Evolutionary conservation across 2,888 invertebrate genomes (phyloP), one percentile per base, ranked within the genome.

Genomic region (Trachelus troglodyta): DNA sequence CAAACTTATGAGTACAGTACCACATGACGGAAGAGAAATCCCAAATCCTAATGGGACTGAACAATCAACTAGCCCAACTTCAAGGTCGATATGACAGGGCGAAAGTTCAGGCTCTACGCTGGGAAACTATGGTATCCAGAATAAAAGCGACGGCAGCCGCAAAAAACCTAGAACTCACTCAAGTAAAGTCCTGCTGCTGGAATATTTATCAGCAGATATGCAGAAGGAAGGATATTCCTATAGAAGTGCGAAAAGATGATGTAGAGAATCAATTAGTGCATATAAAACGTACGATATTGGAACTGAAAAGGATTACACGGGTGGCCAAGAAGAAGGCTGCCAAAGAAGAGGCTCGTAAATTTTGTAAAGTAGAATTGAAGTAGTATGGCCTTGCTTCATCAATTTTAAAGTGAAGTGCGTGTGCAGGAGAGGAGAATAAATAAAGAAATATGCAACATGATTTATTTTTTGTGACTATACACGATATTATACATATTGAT

Each of bases 121-220:
- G 94, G 94, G 95, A 95, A 88, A 88, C 93, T 4, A 93, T 94
- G 0, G 92, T 95, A 1, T 92, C 93, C 78, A 92, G 93, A 31
- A 92, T 95, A 77, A 95, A 94, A 86, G 93, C 93, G 79, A 93
- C 93, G 0, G 93, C 94, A 0, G 93, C 93, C 0, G 89, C 88
- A 15, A 92, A 93, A 11, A 93, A 93, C 85, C 92, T 93, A 79
- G 94, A 94, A 77, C 88, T 94, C n/a, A 92, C 93, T 74, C 93
- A 94, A 87, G 94, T 95, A 12, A 92, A 92, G 68, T 83, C 93
- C 0, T 93, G 94, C 40, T 93, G 94, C 73, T 94, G 94, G 94
- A 93, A 94, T 80, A 91, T 95, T 23, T 95, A 95, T 90, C 92
- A 93, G 75, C 94, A 94, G 90, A 94, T 95, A 82, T 94, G 94